Conservation (phyloP, 2,888 invertebrate species). For the Lissonota sp. region DNA sequence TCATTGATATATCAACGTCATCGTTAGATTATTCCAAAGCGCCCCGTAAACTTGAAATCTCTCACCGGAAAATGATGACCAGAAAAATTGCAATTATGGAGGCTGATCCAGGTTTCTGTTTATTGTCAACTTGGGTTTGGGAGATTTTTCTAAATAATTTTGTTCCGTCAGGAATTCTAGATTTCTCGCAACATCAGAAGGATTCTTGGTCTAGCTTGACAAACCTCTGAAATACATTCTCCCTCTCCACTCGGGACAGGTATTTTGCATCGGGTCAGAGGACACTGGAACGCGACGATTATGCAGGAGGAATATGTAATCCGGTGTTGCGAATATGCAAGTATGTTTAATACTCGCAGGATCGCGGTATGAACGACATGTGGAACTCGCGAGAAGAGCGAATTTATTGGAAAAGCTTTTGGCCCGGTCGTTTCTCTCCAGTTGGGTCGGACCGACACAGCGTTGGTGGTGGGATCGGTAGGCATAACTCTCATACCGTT, state of each 20-base stretch:
- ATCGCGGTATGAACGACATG: constrained; percentile 4
- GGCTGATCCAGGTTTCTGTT: background rate
- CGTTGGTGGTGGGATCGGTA: constrained; percentile 49
- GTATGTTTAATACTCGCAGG: constrained; percentile 56
- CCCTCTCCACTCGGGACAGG: constrained; percentile 38
- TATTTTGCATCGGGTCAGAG: constrained; percentile 56
- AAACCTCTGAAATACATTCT: constrained; percentile 42
- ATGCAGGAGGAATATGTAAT: constrained; percentile 64
- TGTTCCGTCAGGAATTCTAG: background rate
- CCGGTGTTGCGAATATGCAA: constrained; percentile 67
- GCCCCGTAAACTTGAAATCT: background rate
- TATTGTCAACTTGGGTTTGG: background rate
- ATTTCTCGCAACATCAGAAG: too few species aligned
- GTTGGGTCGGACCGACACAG: constrained; percentile 64
- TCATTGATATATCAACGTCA: constrained; percentile 47
- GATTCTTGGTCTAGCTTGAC: background rate
- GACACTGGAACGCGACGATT: constrained; percentile 46
- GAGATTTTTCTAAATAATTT: background rate
- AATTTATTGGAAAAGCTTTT: constrained; percentile 74
- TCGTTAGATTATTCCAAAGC: constrained; percentile 13
- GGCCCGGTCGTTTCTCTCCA: constrained; percentile 42
- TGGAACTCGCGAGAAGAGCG: constrained; percentile 62
- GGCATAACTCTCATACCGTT: constrained; percentile 75
- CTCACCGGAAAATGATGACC: background rate
- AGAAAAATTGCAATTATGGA: background rate